Conservation (phyloP, 2,113 vertebrate genomes). For the Romanogobio albipinnatus region DNA sequence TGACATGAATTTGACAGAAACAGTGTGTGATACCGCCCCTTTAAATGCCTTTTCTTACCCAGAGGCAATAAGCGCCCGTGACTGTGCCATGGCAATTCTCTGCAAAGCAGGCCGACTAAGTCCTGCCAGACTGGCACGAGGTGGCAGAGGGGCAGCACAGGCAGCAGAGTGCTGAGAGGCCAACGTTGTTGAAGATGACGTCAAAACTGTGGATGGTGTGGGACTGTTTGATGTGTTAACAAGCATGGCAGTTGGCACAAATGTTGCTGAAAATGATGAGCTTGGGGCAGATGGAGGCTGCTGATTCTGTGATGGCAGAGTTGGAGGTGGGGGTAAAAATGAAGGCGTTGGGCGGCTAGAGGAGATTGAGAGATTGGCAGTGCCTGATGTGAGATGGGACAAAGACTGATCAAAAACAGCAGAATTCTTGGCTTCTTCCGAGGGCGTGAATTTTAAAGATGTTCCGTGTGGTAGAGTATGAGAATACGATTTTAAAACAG, state of each 20-base stretch:
- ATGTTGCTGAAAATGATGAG: conserved; percentile 69
- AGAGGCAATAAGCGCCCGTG: conserved; percentile 90
- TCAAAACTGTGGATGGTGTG: conserved; percentile 72
- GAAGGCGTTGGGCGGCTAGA: conserved; percentile 69
- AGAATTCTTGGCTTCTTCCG: conserved; percentile 63
- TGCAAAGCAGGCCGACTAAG: conserved; percentile 86
- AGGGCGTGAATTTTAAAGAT: conserved; percentile 62
- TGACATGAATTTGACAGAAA: too few relatives aligned
- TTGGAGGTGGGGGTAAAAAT: conserved; percentile 65
- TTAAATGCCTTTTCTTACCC: conserved; percentile 79
- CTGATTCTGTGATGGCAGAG: conserved; percentile 60
- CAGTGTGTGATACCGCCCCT: too few relatives aligned
- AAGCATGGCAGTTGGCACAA: conserved; percentile 75
- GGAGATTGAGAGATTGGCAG: conserved; percentile 68
- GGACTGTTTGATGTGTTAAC: conserved; percentile 68
- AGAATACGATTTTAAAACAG: conserved; percentile 64
- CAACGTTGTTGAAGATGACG: conserved; percentile 64
- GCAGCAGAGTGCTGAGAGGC: conserved; percentile 66
- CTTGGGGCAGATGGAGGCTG: conserved; percentile 64
- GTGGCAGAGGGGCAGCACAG: conserved; percentile 72
- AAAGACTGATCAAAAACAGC: conserved; percentile 75
- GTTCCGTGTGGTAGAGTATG: conserved; percentile 74
- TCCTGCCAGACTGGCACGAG: conserved; percentile 80
- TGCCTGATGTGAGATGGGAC: conserved; percentile 67
- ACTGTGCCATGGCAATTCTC: conserved; percentile 91